Base-by-base conservation (phyloP, 1,140 invertebrate genomes). In the Euura lappo region DNA sequence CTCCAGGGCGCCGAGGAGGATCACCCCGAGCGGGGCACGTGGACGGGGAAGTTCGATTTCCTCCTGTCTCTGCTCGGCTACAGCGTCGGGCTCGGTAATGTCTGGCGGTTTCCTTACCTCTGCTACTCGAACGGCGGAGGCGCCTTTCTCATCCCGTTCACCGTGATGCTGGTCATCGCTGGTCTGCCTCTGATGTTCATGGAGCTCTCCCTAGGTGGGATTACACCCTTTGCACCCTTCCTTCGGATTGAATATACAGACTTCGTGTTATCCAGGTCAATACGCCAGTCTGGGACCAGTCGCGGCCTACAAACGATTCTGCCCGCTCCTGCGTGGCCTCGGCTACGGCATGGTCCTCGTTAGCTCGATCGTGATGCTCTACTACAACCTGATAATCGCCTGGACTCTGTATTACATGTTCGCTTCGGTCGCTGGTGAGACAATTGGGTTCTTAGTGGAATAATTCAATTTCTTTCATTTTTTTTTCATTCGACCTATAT, bases 121-220 rank as follows among this genome's bases (percentile, higher is more conserved):
- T 94, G 93, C 81, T 95, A 94, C 81, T 93, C 93, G 72, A 94
- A 94, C 82, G 94, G 94, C 42, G 94, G 94, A 77, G 94, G 94
- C 71, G 94, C 93, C 13, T 95, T 95, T 85, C 89, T 95, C 8
- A 94, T 95, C 80, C 94, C 94, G 43, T 96, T 95, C 83, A 93
- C 92, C 47, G 87, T 96, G 45, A 97, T 97, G 95, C 90, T 96
- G 46, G 89, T 95, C 74, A 93, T 95, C 78, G 94, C 94, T 42
- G 95, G 95, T 10, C 86, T 96, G 68, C 95, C 95, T 5, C 88
- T 97, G 1, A 96, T 97, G 91, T 96, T 96, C 80, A 96, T 97
- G 93, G 95, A 97, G 79, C 83, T 94, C 7, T 93, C 93, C 1
- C 90, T 94, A 74, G 93, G 86, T 87, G 76, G 80, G 13, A 60